Evolutionary conservation across 1,140 invertebrate species (phyloP), one percentile per base, ranked within the genome.

Genomic region (Drosophila athabasca): DNA sequence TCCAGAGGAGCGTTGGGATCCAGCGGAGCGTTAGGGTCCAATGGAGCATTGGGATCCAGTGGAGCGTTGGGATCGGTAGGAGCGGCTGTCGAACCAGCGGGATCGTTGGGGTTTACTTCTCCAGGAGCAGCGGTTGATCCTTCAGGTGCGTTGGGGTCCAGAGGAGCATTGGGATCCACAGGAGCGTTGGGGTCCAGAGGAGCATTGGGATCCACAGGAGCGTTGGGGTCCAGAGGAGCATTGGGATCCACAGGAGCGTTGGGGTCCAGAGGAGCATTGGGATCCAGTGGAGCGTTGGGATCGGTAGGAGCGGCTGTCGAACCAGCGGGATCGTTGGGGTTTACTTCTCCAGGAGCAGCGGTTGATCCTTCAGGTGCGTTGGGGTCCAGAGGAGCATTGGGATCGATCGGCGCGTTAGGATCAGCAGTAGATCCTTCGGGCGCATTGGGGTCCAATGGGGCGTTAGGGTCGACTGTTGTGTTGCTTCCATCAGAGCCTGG

Each of bases 371-470:
- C 24, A 3, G 0, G 54, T 41, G 35, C 41, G 15, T 49, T 78
- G 2, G 62, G 51, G 1, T 64, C 46, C n/a, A 26, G 17, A 3
- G 64, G 53, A 2, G 4, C 29, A 6, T 43, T 62, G 2, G 66
- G 66, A 54, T 69, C 51, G n/a, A 46, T 61, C 7, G 76, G 53
- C 15, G 24, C 19, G 3, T 60, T 76, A 29, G 62, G 58, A 15
- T 79, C 51, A 31, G 3, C 8, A 0, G 31, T 31, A 9, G 66
- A 31, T 54, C 8, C 50, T 45, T 46, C 62, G 50, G 73, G 55
- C n/a, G 55, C 53, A 44, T 62, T 76, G 8, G 72, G 74, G 17
- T 71, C 60, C 2, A 35, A 22, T 22, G 72, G 52, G 7, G 59
- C 17, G n/a, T 54, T 68, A 24, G 62, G 43, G 15, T 50, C n/a